These are phyloP conservation scores for Ctenosaura bakeri DNA, from an alignment of 2,797 vertebrate species.

Conservation along the genomic window DNA sequence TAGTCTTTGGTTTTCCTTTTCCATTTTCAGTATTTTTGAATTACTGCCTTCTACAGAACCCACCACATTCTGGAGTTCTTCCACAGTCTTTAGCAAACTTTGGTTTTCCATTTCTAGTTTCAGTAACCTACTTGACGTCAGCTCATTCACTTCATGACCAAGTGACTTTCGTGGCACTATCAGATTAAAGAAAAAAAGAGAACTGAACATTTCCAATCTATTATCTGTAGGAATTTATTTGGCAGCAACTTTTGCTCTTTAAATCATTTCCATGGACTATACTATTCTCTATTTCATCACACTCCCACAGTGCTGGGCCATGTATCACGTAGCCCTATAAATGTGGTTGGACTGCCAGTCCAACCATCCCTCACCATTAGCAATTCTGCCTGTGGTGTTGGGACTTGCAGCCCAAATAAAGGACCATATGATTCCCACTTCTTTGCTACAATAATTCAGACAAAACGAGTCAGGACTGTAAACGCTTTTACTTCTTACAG, in stretches of 20 bases:
- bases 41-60: constrained; percentile 81
- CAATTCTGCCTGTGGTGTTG: too few relatives aligned
- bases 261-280: neutral
- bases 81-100: constrained; percentile 91
- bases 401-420: too few relatives aligned
- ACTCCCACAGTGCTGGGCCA: neutral
- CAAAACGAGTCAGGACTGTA: neutral
- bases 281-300: neutral
- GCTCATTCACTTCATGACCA: constrained; percentile 95
- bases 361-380: too few relatives aligned
- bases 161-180: constrained; percentile 93
- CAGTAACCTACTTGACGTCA: constrained; percentile 94
- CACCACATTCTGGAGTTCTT: constrained; percentile 87
- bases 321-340: too few relatives aligned
- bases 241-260: neutral
- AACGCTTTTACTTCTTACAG: neutral
- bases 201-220: constrained; percentile 21
- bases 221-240: constrained; percentile 5
- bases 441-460: neutral
- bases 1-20: constrained; percentile 92
- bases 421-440: too few relatives aligned
- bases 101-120: constrained; percentile 99
- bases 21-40: constrained; percentile 86
- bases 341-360: too few relatives aligned
- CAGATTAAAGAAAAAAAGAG: constrained; percentile 21